Conservation (phyloP, 2,797 vertebrate genomes). For the Microcaecilia unicolor region DNA sequence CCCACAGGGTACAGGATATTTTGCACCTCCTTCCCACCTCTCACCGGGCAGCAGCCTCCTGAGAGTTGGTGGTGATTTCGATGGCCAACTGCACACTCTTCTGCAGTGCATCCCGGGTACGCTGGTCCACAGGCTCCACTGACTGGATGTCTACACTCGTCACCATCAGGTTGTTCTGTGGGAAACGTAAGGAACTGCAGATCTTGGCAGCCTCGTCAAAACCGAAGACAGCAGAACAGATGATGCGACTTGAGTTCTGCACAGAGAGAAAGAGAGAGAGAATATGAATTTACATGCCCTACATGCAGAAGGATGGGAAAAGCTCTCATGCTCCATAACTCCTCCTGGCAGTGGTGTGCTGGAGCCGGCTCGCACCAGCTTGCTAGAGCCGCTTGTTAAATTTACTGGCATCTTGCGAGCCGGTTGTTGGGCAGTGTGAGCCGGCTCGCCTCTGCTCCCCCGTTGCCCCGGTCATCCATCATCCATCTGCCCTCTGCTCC, state of each 20-base stretch:
- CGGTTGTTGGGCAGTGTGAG: too few species aligned
- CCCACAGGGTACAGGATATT: neutral
- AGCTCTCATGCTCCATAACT: too few species aligned
- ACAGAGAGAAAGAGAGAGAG: too few species aligned
- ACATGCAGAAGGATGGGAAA: neutral
- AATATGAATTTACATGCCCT: too few species aligned
- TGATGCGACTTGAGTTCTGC: slow-evolving; percentile 79
- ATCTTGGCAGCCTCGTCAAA: slow-evolving; percentile 64
- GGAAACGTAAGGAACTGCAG: slow-evolving; percentile 53
- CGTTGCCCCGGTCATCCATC: too few species aligned
- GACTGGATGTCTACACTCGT: slow-evolving; percentile 88
- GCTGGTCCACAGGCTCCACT: slow-evolving; percentile 83
- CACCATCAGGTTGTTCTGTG: slow-evolving; percentile 73
- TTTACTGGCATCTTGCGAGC: too few species aligned
- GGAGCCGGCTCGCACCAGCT: too few species aligned
- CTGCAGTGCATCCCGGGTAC: slow-evolving; percentile 78
- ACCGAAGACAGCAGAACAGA: slow-evolving; percentile 78
- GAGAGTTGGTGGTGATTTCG: slow-evolving; percentile 89
- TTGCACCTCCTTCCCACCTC: neutral
- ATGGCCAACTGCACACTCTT: slow-evolving; percentile 88
- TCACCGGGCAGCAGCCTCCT: slow-evolving; percentile 78
- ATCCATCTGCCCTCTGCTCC: too few species aligned
- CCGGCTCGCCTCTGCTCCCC: too few species aligned
- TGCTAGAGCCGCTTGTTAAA: too few species aligned
- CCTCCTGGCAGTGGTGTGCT: too few species aligned